Conservation (phyloP, 1,140 invertebrate genomes). For the Agrilus planipennis region DNA sequence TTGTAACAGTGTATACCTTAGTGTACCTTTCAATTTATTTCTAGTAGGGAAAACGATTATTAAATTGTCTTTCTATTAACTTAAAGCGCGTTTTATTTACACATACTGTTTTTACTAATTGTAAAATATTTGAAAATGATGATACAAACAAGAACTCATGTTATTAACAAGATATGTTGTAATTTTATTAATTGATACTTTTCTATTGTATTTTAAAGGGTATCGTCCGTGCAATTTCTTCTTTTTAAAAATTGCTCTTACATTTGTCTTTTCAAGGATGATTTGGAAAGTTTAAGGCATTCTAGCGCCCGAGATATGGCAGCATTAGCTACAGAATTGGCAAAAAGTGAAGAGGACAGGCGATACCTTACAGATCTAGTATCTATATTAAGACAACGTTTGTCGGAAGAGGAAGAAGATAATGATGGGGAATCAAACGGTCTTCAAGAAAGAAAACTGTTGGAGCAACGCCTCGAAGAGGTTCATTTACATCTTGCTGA, state of each 20-base stretch:
- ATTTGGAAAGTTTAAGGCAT: slow-evolving; percentile 52
- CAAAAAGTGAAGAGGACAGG: slow-evolving; percentile 49
- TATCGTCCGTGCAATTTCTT: too few relatives aligned
- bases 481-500: slow-evolving; percentile 72
- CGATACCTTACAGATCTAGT: slow-evolving; percentile 53
- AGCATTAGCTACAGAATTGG: slow-evolving; percentile 43
- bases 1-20: too few relatives aligned
- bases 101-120: too few relatives aligned
- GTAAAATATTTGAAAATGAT: too few relatives aligned
- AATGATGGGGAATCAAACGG: slow-evolving; percentile 45
- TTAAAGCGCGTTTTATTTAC: too few relatives aligned
- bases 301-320: slow-evolving; percentile 48
- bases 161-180: too few relatives aligned
- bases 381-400: slow-evolving; percentile 46
- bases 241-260: background rate
- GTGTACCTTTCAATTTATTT: too few relatives aligned
- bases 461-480: slow-evolving; percentile 70
- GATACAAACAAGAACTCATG: too few relatives aligned
- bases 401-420: slow-evolving; percentile 37
- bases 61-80: too few relatives aligned
- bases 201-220: background rate
- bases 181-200: background rate
- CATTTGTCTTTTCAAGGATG: slow-evolving; percentile 42
- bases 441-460: slow-evolving; percentile 50
- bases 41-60: too few relatives aligned